Base-by-base conservation (phyloP, 2,888 invertebrate species). In the Drosophila flavopinicola region DNA sequence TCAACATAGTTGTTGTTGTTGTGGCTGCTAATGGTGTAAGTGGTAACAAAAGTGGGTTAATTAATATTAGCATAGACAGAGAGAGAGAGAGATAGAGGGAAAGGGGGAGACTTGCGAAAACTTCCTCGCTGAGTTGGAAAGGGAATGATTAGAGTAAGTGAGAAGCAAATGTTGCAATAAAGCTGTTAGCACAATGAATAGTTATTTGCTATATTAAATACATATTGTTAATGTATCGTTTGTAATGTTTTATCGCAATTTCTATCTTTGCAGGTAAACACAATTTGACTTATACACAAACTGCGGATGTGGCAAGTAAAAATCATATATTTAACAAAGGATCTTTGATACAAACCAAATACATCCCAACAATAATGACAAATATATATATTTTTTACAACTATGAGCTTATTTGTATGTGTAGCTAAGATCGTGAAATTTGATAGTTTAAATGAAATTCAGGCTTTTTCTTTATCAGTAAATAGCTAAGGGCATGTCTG, bases 31-130 rank as follows among this genome's bases (percentile, higher is more conserved):
- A 41, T 49, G 64, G 29, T 56, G 68, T 63, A 48, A 72, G 59
- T 61, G 45, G 51, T 49, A 69, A 58, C 33, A 63, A 75, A 80
- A 75, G 58, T 80, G 63, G 84, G 80, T 73, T 78, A 84, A 77
- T 77, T 73, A 29, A 58, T 60, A 42, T 65, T 33, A 32, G 45
- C 60, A 37, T 37, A 38, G 53, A 56, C 37, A 37, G 32, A 45
- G 35, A 27, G 52, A 23, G 35, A 45, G 44, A 53, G 47, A 25
- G 25, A 42, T 38, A 24, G 9, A 39, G 7, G 6, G 1, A 30
- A 11, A 27, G 10, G 24, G n/a, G n/a, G n/a, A n/a, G 20, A 20
- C 20, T 20, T 15, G 25, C 10, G 15, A 15, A 15, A 41, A 15
- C 13, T n/a, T 35, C 30, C 15, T 24, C 15, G 17, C 11, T 25